Conservation (phyloP, 2,113 vertebrate species). For the Plecturocebus donacophilus region DNA sequence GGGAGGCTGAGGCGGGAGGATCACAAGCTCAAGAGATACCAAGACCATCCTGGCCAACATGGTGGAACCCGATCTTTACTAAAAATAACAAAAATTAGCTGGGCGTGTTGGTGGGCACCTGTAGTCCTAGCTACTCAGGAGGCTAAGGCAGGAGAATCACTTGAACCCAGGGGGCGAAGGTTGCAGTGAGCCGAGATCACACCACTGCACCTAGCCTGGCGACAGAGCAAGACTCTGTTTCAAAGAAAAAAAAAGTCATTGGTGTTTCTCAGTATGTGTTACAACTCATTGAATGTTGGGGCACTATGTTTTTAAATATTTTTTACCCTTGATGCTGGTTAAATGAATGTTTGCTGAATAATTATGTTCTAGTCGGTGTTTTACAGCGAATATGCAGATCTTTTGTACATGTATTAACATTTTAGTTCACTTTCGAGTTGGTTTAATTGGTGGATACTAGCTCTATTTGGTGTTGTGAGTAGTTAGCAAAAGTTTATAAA, state of each 20-base stretch:
- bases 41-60: too few species aligned
- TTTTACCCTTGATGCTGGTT: neutral
- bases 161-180: too few species aligned
- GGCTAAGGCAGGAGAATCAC: too few species aligned
- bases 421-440: neutral
- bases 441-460: neutral
- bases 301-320: neutral
- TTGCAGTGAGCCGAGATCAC: too few species aligned
- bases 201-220: too few species aligned
- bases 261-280: neutral
- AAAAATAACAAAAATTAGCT: too few species aligned
- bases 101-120: too few species aligned
- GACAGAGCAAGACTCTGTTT: too few species aligned
- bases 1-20: too few species aligned
- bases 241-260: neutral
- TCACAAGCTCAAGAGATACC: too few species aligned
- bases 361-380: neutral
- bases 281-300: neutral
- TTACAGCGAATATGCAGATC: neutral
- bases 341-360: neutral
- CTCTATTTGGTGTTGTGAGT: neutral
- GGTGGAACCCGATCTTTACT: too few species aligned
- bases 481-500: constrained; percentile 1
- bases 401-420: neutral
- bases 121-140: too few species aligned